These are phyloP conservation scores for Lynx canadensis DNA, from an alignment of 2,113 vertebrate species.

Conservation along the genomic window DNA sequence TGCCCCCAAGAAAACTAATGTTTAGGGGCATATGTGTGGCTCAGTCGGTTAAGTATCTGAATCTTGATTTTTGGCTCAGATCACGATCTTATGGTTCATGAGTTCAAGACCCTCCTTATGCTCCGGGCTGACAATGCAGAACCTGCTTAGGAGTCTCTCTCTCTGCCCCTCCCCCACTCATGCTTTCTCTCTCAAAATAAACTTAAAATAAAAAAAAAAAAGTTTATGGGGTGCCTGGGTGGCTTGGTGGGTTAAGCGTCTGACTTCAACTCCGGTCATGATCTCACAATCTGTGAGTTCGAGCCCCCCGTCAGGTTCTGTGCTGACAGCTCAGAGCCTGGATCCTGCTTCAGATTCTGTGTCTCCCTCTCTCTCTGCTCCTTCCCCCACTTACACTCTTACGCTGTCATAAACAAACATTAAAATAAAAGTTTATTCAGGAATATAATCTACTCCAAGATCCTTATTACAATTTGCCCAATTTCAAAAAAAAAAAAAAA, in stretches of 20 bases:
- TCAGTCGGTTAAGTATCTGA: background rate
- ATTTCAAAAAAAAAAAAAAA: background rate
- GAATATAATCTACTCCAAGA: too few species aligned
- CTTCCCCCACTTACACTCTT: background rate
- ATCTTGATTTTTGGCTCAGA: background rate
- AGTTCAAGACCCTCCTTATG: background rate
- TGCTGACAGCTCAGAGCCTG: background rate
- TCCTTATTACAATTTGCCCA: background rate
- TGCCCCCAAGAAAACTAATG: background rate
- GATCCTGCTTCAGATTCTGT: background rate
- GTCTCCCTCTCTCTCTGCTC: background rate
- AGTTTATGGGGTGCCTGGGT: too few species aligned
- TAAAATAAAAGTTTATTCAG: background rate
- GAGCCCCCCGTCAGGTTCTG: accelerated
- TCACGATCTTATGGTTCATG: background rate
- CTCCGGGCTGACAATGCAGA: background rate
- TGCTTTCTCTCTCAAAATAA: background rate
- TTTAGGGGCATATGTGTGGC: background rate
- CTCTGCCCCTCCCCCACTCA: background rate
- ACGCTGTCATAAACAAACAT: background rate
- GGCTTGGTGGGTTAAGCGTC: too few species aligned
- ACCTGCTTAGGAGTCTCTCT: background rate
- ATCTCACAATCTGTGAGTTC: background rate
- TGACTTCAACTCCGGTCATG: too few species aligned
- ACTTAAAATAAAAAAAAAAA: background rate